Evolutionary conservation across 1,140 invertebrate species (phyloP), one percentile per base, ranked within the genome.

Genomic region (Nylanderia fulva): DNA sequence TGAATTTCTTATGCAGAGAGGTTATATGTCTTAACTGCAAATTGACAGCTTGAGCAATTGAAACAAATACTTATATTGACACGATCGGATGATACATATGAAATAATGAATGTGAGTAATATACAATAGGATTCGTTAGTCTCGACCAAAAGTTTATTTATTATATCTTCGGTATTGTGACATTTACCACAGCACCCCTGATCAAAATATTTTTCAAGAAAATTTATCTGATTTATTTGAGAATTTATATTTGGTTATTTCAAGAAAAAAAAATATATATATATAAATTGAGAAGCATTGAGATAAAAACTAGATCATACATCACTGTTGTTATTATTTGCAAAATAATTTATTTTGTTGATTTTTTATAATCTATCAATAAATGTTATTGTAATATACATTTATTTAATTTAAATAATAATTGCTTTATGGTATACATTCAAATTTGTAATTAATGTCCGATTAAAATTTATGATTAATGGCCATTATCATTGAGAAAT

Each of bases 401-500:
- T 39, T 42, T 15, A 36, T 42, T 24, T 54, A 21, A 45, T 76
- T 82, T 71, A 66, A 7, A 27, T 36, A 68, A 0, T 63, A 74
- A 42, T 79, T 13, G 29, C 8, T 54, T 85, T 61, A 7, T 71
- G 27, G 61, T 33, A 21, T 36, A 4, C 29, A 5, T 45, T 72
- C 68, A 88, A 69, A 88, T 87, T 64, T 60, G 33, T 85, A 85
- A 36, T n/a, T n/a, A n/a, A n/a, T n/a, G n/a, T n/a, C 9, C n/a
- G 45, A 83, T 88, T 85, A 76, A 48, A 88, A 74, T 71, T 85
- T 74, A 82, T 88, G 63, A 71, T 58, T 71, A 56, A 58, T 54
- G 18, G 6, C 27, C 8, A 7, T n/a, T 90, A 84, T 86, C 64
- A 9, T 74, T 36, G 69, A 48, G 4, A 71, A 83, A 89, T 68